Percentiles rank a stretch among this genome's conserved stretches.
Evolutionary conservation across 1,140 invertebrate species (phyloP).

Genomic region (Plutomurus gul): DNA sequence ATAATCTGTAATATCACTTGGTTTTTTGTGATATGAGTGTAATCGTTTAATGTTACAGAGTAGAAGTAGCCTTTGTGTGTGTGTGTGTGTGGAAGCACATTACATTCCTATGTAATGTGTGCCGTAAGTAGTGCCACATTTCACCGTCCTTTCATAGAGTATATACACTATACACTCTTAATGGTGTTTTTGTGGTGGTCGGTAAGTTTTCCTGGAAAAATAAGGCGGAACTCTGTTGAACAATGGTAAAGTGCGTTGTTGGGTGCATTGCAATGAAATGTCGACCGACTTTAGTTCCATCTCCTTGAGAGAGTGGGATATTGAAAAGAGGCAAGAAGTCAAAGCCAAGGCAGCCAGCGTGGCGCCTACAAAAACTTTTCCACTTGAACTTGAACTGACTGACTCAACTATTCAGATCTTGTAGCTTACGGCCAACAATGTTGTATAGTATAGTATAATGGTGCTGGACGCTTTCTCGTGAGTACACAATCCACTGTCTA

Average conservation of each 20-base stretch:
- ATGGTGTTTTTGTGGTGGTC: too few species aligned
- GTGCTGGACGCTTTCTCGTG: neutral
- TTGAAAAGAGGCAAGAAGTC: slow-evolving; percentile 9
- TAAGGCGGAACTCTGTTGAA: too few species aligned
- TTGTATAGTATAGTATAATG: neutral
- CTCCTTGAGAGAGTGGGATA: neutral
- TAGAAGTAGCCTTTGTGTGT: too few species aligned
- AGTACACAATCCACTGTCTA: neutral
- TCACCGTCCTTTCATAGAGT: too few species aligned
- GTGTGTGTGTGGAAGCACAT: too few species aligned
- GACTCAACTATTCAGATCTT: neutral
- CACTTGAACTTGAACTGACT: slow-evolving; percentile 15
- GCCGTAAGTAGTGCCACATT: too few species aligned
- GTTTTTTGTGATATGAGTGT: too few species aligned
- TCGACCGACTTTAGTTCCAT: neutral
- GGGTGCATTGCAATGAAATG: neutral
- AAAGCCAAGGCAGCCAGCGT: slow-evolving; percentile 27
- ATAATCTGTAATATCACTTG: too few species aligned
- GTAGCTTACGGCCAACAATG: neutral
- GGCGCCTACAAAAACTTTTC: slow-evolving; percentile 7
- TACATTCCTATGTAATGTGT: too few species aligned
- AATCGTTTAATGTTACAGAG: too few species aligned
- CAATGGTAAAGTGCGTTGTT: neutral
- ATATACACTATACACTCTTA: too few species aligned
- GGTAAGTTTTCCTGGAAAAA: too few species aligned